Evolutionary conservation across 2,797 vertebrate species (phyloP), one percentile per base, ranked within the genome.

Genomic region (Phoeniculus purpureus): DNA sequence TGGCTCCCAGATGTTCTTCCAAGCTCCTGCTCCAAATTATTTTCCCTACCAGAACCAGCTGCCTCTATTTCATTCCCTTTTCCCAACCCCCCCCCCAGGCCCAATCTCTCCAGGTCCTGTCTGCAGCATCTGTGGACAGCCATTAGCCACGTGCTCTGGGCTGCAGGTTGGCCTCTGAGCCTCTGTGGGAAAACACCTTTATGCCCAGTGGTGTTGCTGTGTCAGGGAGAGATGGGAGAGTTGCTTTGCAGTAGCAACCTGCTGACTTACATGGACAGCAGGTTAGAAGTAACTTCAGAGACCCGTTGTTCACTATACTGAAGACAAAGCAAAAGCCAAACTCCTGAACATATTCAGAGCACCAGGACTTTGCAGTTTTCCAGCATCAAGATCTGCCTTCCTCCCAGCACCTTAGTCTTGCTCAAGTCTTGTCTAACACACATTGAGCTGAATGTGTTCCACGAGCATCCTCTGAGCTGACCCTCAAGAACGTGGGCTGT

Each of bases 1-100:
- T 95, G 92, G 87, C 43, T 94, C 26, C 71, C 94, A 95, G 80
- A 94, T 93, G 87, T 87, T 64, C 85, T 73, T 87, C 9, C 17
- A 15, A 92, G 43, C 50, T 87, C 34, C 62, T 87, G 77, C 40
- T 72, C 32, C 56, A 84, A 92, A 92, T 89, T 95, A 81, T 50
- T 90, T 60, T 64, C 51, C 55, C 31, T 73, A 14, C 8, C 73
- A 93, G 74, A 45, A 20, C 29, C 76, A 87, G 58, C 5, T 0
- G 0, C 18, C 25, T 85, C 54, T 67, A 40, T 84, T 54, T 64
- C 12, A 55, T 31, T 70, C 37, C 85, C 66, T 29, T 10, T 58
- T 74, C 87, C 43, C n/a, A n/a, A 37, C 37, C 43, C n/a, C 37
- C 34, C 76, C 40, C n/a, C n/a, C n/a, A n/a, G n/a, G n/a, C n/a